Base-by-base conservation (phyloP, 2,113 vertebrate species). In the Euleptes europaea region DNA sequence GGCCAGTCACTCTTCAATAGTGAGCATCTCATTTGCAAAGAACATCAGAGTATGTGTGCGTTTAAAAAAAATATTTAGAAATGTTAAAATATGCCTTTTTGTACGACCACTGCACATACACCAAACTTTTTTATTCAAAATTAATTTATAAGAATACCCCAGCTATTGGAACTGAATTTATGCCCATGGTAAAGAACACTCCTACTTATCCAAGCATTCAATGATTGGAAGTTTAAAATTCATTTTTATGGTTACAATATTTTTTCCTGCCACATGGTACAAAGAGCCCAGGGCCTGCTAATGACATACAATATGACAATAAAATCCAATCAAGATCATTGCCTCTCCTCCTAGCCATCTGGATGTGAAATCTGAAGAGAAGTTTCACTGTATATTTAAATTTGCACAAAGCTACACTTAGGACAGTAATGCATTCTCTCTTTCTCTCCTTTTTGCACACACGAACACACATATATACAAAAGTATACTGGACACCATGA, bases 1-100 rank as follows among this genome's bases (percentile, higher is more conserved):
- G 81, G 88, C 86, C 84, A 94, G 93, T 94, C 82, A 94, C 91
- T 89, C 86, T 95, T 94, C 82, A 94, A 92, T 89, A 92, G 90
- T 84, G 90, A 95, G 94, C 90, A 89, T 94, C 94, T 92, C 87
- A 94, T 84, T 76, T 88, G 92, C 88, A 82, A 85, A 88, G 54
- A 14, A 54, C 40, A 19, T 12, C 11, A 5, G 67, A 84, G 71
- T 86, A 71, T 90, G 80, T 88, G 84, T 83, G 88, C 51, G 42
- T 90, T 86, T 87, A 72, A 89, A 92, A 89, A 92, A 94, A 86
- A 93, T 85, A 19, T 71, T 86, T 90, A 88, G 93, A 87, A 44
- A 86, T 82, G 78, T 82, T 92, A 90, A 72, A 79, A 72, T 60
- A 89, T 91, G 93, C 75, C 94, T 57, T 57, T 89, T 26, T 94